A percentile compares a stretch with the other conserved stretches of the same genome.
These are phyloP conservation scores for Mesembrinibis cayennensis DNA, from an alignment of 2,113 vertebrate genomes.

Conservation along the genomic window DNA sequence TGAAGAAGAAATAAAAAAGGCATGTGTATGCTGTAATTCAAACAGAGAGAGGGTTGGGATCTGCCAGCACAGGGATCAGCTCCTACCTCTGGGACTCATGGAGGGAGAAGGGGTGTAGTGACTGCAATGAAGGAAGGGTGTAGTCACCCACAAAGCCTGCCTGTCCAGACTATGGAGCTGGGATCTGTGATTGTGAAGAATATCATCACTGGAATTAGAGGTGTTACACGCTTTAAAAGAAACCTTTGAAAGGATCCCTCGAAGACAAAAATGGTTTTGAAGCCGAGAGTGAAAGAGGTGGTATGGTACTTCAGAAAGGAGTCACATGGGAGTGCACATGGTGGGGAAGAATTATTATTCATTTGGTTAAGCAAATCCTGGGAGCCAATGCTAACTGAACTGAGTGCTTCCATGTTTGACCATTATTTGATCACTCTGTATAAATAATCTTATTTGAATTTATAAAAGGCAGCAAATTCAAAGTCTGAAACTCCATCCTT, in stretches of 20 bases:
- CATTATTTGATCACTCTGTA: slow-evolving; percentile 34
- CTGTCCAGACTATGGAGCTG: not conserved
- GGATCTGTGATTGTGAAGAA: not conserved
- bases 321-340: not conserved
- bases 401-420: not conserved
- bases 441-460: slow-evolving; percentile 42
- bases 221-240: not conserved
- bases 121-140: rapidly evolving
- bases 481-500: not conserved
- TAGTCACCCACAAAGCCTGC: not conserved
- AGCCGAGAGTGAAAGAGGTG: not conserved
- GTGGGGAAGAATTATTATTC: not conserved
- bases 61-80: not conserved
- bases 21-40: not conserved
- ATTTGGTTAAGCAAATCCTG: not conserved
- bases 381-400: not conserved
- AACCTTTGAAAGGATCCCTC: not conserved
- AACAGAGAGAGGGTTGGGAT: not conserved
- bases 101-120: not conserved
- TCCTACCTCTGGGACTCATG: rapidly evolving
- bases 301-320: not conserved
- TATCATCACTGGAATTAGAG: not conserved
- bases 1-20: not conserved
- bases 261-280: not conserved
- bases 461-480: slow-evolving; percentile 18